Base-by-base conservation (phyloP, 2,113 vertebrate species). In the Psettodes erumei region DNA sequence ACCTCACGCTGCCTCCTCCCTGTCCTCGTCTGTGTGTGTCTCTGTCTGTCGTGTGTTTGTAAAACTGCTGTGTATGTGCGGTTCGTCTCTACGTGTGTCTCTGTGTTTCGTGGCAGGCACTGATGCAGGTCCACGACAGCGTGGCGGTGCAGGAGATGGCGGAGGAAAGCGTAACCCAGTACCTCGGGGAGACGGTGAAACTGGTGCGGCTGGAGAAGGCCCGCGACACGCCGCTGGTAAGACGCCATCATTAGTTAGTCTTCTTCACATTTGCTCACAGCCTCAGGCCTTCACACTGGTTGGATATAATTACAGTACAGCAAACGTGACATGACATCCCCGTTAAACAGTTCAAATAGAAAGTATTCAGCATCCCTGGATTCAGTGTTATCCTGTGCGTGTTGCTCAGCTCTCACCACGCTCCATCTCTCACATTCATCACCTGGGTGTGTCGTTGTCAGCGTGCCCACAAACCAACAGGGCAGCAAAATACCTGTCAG, bases 171-270 rank as follows among this genome's bases (percentile, higher is more conserved):
- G 64, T 95, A 88, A 93, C 93, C 5, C 89, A 96, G 21, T 97
- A 96, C 23, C 94, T 94, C 40, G 96, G 95, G 60, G 96, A 98
- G 90, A 96, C 95, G 0, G 96, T 98, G 67, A 98, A 98, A 93
- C 94, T 99, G 89, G 96, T 98, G 84, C 95, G 95, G 21, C 95
- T 99, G 86, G 96, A 99, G 82, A 99, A 99, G 81, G 91, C 96
- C 75, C 94, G 93, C 45, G 96, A 99, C 93, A 95, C 96, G 48
- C 98, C 98, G 0, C 79, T 99, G 96, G 97, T 99, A 86, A 95
- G 96, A 94, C n/a, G 1, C 21, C 32, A 3, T 56, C 25, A 0
- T 54, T 2, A 16, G n/a, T 54, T 2, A 16, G n/a, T 42, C 33
- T 53, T 42, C 51, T 21, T 60, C 10, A 69, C 48, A 7, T 60